Evolutionary conservation across 2,888 invertebrate genomes (phyloP).

Genomic region (Diaphora mendica): DNA sequence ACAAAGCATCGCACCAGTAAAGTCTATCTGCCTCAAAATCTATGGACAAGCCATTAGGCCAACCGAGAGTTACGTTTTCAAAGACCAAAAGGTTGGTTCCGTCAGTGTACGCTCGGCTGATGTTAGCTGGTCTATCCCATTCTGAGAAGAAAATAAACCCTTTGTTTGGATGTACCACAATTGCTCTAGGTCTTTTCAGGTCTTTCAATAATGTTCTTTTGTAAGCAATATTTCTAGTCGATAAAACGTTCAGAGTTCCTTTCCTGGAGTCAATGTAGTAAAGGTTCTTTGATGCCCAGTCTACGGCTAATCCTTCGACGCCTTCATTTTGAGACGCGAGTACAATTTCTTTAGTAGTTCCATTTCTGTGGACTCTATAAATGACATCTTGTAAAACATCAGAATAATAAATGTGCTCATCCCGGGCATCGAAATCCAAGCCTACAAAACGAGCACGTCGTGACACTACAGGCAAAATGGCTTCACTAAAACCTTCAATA

Average conservation of each 20-base stretch:
- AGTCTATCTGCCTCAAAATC: slow-evolving; percentile 95
- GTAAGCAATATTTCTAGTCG: slow-evolving; percentile 94
- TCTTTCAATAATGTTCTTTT: slow-evolving; percentile 94
- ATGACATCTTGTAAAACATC: slow-evolving; percentile 98
- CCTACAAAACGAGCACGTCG: slow-evolving; percentile 97
- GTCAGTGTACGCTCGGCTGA: slow-evolving; percentile 96
- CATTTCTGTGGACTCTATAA: slow-evolving; percentile 92
- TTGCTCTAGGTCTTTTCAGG: slow-evolving; percentile 96
- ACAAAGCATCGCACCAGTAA: slow-evolving; percentile 98
- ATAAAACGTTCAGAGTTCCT: slow-evolving; percentile 97
- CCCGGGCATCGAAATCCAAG: slow-evolving; percentile 96
- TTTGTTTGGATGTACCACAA: slow-evolving; percentile 98
- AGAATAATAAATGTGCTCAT: slow-evolving; percentile 98
- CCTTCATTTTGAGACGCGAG: slow-evolving; percentile 98
- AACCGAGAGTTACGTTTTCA: slow-evolving; percentile 95
- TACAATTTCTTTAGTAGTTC: slow-evolving; percentile 94
- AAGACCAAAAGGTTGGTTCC: slow-evolving; percentile 95
- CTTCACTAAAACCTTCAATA: slow-evolving; percentile 96
- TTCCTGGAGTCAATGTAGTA: slow-evolving; percentile 98
- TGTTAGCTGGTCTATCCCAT: slow-evolving; percentile 98
- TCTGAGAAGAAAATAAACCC: slow-evolving; percentile 98
- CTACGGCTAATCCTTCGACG: slow-evolving; percentile 97
- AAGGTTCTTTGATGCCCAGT: slow-evolving; percentile 98
- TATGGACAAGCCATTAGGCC: slow-evolving; percentile 98
- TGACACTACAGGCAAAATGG: slow-evolving; percentile 97